Percentiles rank a stretch among this genome's conserved stretches.
Evolutionary conservation across 2,113 vertebrate genomes (phyloP).

Genomic region (Stictonetta naevosa): DNA sequence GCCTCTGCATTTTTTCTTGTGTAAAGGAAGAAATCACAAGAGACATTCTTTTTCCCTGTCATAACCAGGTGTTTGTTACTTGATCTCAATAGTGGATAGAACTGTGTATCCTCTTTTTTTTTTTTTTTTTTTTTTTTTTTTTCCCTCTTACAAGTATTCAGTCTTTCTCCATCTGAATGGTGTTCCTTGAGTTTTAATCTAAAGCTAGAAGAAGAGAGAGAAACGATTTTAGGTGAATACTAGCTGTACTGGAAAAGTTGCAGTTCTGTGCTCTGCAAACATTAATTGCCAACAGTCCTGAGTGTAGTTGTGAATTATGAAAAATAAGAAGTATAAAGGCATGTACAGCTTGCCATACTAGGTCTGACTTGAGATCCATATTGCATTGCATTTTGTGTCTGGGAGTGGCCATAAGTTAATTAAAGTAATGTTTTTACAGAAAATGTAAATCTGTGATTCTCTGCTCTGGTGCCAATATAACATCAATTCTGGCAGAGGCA

Average conservation of each 20-base stretch:
- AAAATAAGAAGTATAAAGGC: neutral
- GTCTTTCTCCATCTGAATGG: neutral
- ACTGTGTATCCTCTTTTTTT: neutral
- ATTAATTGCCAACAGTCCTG: neutral
- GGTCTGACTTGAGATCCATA: neutral
- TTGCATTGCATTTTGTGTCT: neutral
- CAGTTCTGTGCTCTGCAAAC: neutral
- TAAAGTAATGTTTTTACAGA: constrained; percentile 1
- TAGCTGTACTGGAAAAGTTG: neutral
- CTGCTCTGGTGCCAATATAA: neutral
- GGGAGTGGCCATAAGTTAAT: constrained; percentile 25
- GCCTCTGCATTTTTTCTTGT: neutral
- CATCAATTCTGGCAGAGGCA: constrained; percentile 17
- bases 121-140: neutral
- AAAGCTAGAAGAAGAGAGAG: neutral
- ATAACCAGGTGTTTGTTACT: constrained; percentile 5
- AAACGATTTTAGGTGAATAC: neutral
- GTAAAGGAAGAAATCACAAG: constrained; percentile 17
- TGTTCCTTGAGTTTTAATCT: neutral
- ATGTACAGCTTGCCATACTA: neutral
- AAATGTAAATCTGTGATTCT: neutral
- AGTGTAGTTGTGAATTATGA: neutral
- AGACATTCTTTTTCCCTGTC: neutral
- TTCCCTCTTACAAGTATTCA: neutral
- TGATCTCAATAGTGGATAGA: neutral